Evolutionary conservation across 2,113 vertebrate species (phyloP).

Genomic region (Ramphastos sulfuratus): DNA sequence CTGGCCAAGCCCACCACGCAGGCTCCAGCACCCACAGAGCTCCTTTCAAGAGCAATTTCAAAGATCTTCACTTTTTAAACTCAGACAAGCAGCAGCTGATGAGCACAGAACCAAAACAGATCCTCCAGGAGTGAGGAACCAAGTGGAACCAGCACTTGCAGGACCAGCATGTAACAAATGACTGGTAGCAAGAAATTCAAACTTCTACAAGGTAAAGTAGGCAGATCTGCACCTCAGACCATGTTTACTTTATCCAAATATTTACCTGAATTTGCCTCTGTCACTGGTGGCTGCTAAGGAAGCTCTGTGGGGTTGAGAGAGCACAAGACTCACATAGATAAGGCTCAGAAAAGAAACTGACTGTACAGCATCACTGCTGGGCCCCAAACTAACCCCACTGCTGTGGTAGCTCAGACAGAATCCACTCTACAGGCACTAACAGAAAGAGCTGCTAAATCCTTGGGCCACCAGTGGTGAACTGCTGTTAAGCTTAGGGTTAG

Average conservation of each 20-base stretch:
- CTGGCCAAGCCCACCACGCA: rapidly evolving
- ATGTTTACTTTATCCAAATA: neutral
- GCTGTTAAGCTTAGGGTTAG: neutral
- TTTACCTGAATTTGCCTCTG: neutral
- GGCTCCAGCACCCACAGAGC: neutral
- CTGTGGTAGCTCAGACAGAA: neutral
- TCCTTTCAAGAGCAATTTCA: rapidly evolving
- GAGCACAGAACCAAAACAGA: rapidly evolving
- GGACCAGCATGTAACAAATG: neutral
- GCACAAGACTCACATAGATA: rapidly evolving
- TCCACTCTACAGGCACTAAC: neutral
- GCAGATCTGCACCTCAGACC: neutral
- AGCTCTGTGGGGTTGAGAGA: neutral
- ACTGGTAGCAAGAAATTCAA: neutral
- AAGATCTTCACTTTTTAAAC: neutral
- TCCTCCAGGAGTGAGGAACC: neutral
- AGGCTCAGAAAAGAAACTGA: neutral
- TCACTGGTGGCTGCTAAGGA: rapidly evolving
- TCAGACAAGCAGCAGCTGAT: rapidly evolving
- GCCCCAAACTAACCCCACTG: neutral
- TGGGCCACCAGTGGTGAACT: neutral
- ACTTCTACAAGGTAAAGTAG: neutral
- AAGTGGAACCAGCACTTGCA: neutral
- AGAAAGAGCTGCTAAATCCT: neutral
- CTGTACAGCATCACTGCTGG: neutral